Evolutionary conservation across 2,888 invertebrate species (phyloP), one percentile per base, ranked within the genome.

Genomic region (Rutpela maculata): DNA sequence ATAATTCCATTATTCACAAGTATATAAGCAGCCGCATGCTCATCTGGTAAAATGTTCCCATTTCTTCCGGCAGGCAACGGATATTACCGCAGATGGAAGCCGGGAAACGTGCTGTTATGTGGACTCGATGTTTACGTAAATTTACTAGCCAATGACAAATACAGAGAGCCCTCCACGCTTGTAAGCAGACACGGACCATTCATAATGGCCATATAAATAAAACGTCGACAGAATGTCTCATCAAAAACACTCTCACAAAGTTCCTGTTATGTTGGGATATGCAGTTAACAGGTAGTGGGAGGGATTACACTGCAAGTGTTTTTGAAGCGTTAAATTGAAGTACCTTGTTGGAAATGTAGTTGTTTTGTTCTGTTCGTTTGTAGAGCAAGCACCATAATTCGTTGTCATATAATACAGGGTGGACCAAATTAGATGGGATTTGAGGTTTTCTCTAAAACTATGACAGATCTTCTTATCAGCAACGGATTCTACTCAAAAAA

Each of bases 141-240:
- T 62, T 62, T 31, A 62, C 62, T n/a, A 31, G 22, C 31, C 31
- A n/a, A 10, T 62, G 62, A 35, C 62, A 62, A 35, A 62, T 31
- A 22, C 67, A 50, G 67, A 55, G 50, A 19, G 50, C 18, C 55
- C 50, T 43, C 15, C n/a, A 9, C 1, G 15, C 70, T 59, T 56
- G 56, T 56, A 70, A 70, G 22, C 70, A 70, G 70, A 70, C 55
- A 18, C 22, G 38, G 43, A 67, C n/a, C 67, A 66, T 67, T 67
- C 67, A 57, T 70, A 70, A 70, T 57, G 26, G 26, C 57, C 57
- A 38, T 56, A 70, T 70, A 70, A 70, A 70, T 70, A 69, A 69
- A 56, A 69, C 19, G 31, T 12, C 55, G 70, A 69, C 69, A 26
- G 10, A 35, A 56, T 43, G 66, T 50, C 38, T 69, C 50, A 69